Evolutionary conservation across 2,888 invertebrate genomes (phyloP), one percentile per base, ranked within the genome.

Genomic region (Oxyteleia sp.): DNA sequence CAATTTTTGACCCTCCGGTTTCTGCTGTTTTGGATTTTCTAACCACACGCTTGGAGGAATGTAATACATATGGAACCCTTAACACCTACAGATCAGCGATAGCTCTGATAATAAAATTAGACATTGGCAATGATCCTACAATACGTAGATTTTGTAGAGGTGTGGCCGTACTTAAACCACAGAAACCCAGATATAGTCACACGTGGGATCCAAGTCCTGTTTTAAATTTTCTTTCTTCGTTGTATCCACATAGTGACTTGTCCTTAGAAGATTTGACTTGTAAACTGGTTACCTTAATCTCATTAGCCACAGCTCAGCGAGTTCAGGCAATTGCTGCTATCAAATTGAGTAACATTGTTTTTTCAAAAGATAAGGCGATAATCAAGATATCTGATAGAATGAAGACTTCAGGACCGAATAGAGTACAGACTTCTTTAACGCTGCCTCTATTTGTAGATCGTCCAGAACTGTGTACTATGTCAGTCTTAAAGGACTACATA

Each of bases 61-160:
- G n/a, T 1, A 41, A 41, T 5, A 4, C n/a, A 3, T 59, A 59
- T 32, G 59, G 59, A 1, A 20, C 41, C n/a, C 11, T 59, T 16
- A 59, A 59, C n/a, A 41, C 4, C 16, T 4, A 16, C 23, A 38
- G 43, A 7, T 59, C 59, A 7, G 57, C 57, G 1, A 35, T 57
- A 11, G n/a, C 57, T 1, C n/a, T 57, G 1, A 23, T 53, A 15
- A 18, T n/a, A 53, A 29, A 29, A 3, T 38, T 20, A 16, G 26
- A 53, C 3, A 23, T 53, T 10, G 53, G 26, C 1, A 2, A 53
- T 15, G 10, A 18, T 23, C 5, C 4, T n/a, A 26, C 10, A 5
- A 32, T 53, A 15, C 26, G 13, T 26, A 4, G 53, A 2, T 53
- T 53, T 29, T 26, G 26, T 53, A 26, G 18, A 8, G 53, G 53